phyloP scores from a whole-genome alignment of 2,888 invertebrate genomes.

The Neoscelio sp. region DNA sequence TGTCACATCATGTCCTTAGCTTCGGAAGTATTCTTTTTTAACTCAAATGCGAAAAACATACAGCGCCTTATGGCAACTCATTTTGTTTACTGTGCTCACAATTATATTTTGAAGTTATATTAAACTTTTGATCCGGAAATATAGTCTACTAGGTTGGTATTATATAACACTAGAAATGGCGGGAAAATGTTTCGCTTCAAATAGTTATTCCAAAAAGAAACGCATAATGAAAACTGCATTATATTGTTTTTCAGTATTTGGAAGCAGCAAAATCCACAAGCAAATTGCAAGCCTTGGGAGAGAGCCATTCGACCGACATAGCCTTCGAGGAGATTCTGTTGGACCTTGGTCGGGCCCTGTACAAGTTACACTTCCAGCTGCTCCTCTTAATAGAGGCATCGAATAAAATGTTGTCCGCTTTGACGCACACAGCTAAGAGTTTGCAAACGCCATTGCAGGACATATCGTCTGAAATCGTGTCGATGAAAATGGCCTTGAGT shows the following conservation, averaged over 20 bases:
- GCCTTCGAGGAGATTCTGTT: conserved; percentile 89
- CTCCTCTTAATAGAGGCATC: conserved; percentile 94
- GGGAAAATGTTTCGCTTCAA: too few relatives aligned
- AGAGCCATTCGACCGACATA: conserved; percentile 84
- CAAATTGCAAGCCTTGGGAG: conserved; percentile 90
- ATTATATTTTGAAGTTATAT: too few relatives aligned
- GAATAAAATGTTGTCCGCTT: conserved; percentile 91
- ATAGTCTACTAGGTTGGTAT: too few relatives aligned
- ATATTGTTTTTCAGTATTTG: conserved; percentile 88
- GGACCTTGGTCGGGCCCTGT: conserved; percentile 94
- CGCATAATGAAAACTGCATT: too few relatives aligned
- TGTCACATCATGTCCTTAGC: too few relatives aligned
- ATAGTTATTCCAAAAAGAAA: too few relatives aligned
- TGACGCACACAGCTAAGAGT: conserved; percentile 85
- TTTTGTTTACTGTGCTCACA: too few relatives aligned
- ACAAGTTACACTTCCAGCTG: conserved; percentile 96
- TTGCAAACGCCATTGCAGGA: conserved; percentile 87
- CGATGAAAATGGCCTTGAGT: conserved; percentile 85
- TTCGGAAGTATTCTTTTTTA: too few relatives aligned
- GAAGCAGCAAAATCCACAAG: conserved; percentile 93
- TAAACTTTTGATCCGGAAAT: too few relatives aligned
- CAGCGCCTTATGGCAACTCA: too few relatives aligned
- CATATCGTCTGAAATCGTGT: conserved; percentile 86
- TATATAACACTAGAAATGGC: too few relatives aligned
- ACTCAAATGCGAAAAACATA: too few relatives aligned